phyloP scores from a whole-genome alignment of 2,113 vertebrate genomes.

The Pipa parva region DNA sequence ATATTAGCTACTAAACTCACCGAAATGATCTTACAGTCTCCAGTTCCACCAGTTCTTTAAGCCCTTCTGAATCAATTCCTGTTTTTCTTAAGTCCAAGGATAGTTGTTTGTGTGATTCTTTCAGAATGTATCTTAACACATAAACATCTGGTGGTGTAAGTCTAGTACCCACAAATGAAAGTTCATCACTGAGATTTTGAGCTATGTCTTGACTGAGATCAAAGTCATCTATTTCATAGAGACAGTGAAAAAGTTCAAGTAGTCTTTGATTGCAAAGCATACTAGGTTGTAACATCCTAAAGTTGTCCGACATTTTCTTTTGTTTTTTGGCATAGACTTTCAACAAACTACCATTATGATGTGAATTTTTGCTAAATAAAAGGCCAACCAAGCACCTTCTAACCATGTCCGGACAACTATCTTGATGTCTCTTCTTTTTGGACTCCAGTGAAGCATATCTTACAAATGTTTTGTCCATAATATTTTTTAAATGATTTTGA shows the following conservation, averaged over 20 bases:
- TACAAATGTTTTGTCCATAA: conserved; percentile 67
- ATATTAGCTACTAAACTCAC: conserved; percentile 56
- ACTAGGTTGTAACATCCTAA: conserved; percentile 60
- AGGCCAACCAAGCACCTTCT: conserved; percentile 74
- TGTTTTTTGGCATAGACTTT: conserved; percentile 57
- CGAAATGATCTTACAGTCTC: conserved; percentile 72
- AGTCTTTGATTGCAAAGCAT: conserved; percentile 63
- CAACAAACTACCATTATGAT: conserved; percentile 41
- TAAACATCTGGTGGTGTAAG: conserved; percentile 71
- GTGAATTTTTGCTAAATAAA: conserved; percentile 61
- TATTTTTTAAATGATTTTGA: conserved; percentile 66
- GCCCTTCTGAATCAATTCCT: conserved; percentile 66
- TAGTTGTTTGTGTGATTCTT: conserved; percentile 57
- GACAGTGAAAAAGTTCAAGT: conserved; percentile 75
- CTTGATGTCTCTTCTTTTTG: conserved; percentile 68
- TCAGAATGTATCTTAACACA: conserved; percentile 63
- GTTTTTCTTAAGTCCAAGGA: conserved; percentile 75
- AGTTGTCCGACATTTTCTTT: conserved; percentile 58
- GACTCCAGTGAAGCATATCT: conserved; percentile 64
- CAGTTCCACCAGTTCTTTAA: conserved; percentile 67
- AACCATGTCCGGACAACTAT: conserved; percentile 72
- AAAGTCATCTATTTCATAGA: conserved; percentile 63
- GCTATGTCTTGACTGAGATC: conserved; percentile 61
- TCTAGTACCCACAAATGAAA: conserved; percentile 70
- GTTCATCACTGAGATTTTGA: conserved; percentile 57